Conservation (phyloP, 1,140 invertebrate genomes). For the Octopus bimaculoides region DNA sequence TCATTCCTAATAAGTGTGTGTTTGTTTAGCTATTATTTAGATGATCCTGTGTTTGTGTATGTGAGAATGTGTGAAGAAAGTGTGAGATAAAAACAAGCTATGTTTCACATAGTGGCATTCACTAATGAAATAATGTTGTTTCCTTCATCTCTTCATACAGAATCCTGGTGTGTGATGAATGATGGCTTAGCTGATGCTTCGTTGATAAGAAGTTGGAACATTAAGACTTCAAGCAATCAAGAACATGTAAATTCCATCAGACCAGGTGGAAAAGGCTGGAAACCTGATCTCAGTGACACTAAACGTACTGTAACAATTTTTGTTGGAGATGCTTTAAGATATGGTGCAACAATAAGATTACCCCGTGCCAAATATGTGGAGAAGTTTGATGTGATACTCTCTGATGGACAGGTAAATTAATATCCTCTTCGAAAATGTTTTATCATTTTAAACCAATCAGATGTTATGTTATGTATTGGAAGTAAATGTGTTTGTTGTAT, state of each 20-base stretch:
- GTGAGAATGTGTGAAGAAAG: no score
- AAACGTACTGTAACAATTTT: neutral
- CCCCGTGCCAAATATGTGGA: neutral
- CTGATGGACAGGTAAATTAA: neutral
- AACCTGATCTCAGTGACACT: neutral
- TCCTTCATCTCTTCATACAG: neutral
- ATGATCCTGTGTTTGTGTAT: no score
- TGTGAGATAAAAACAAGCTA: no score
- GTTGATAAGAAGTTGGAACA: neutral
- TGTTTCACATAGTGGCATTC: no score
- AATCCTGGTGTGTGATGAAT: neutral
- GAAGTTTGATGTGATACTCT: neutral
- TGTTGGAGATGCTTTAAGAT: constrained; percentile 1
- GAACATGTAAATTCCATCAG: neutral
- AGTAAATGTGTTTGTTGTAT: no score
- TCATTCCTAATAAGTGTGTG: no score
- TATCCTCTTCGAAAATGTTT: neutral
- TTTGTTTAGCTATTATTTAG: no score
- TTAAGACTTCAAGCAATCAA: neutral
- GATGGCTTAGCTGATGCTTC: neutral
- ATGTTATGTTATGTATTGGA: no score
- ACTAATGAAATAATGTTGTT: no score
- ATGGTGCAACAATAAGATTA: neutral
- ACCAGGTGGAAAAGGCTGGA: neutral
- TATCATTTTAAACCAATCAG: no score